A percentile compares a stretch with the other conserved stretches of the same genome.
Evolutionary conservation across 2,113 vertebrate genomes (phyloP).

Genomic region (Neoarius graeffei): DNA sequence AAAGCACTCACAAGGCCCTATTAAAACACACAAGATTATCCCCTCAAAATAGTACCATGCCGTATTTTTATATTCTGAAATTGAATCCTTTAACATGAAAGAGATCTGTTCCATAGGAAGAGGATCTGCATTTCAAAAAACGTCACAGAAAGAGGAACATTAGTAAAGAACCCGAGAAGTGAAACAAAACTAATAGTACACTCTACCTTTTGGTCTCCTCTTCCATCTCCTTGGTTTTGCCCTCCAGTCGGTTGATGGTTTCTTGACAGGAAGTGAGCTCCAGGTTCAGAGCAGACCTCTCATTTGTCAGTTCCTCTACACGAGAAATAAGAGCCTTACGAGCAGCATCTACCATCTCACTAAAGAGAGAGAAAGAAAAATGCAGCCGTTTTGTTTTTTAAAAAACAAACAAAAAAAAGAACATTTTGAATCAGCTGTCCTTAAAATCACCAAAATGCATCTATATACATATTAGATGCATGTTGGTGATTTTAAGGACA

Average conservation of each 20-base stretch:
- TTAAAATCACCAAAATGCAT: background rate
- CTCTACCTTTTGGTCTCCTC: slow-evolving; percentile 74
- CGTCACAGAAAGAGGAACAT: background rate
- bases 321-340: slow-evolving; percentile 74
- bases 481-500: no score
- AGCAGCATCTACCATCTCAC: slow-evolving; percentile 70
- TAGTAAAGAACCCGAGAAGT: background rate
- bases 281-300: slow-evolving; percentile 68
- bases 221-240: slow-evolving; percentile 71
- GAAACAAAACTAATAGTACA: background rate
- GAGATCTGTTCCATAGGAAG: background rate
- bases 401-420: background rate
- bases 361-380: slow-evolving; percentile 36
- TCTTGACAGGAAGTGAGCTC: slow-evolving; percentile 68
- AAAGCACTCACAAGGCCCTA: background rate
- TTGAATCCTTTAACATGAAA: background rate
- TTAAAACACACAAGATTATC: background rate
- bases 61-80: background rate
- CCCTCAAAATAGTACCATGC: background rate
- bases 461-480: background rate
- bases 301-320: slow-evolving; percentile 75
- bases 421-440: background rate
- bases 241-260: slow-evolving; percentile 64
- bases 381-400: background rate
- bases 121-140: background rate